phyloP scores from a whole-genome alignment of 2,888 invertebrate species.

The Andrena camellia region DNA sequence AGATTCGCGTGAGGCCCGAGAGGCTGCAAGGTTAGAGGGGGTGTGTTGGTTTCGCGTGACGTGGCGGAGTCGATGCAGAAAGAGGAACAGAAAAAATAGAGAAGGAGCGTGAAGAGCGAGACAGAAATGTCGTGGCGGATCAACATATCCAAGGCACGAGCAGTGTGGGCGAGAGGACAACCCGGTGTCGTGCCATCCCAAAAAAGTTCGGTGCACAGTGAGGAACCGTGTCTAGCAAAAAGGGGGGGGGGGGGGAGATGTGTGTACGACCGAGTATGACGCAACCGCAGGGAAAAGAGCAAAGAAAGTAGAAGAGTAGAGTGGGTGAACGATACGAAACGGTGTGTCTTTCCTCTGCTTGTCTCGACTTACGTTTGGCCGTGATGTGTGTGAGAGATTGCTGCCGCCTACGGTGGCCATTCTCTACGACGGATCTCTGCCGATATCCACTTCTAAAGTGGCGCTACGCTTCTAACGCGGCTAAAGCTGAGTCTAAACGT shows the following conservation, averaged over 20 bases:
- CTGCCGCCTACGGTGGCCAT: constrained; percentile 25
- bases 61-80: constrained; percentile 41
- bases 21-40: constrained; percentile 4
- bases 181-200: constrained; percentile 4
- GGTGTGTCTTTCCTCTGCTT: constrained; percentile 5
- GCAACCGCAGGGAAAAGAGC: neutral
- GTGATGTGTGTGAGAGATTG: constrained; percentile 30
- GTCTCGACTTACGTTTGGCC: constrained; percentile 45
- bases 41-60: constrained; percentile 26
- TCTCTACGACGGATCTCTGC: constrained; percentile 27
- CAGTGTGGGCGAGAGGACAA: constrained; percentile 9
- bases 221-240: constrained; percentile 27
- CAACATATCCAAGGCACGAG: constrained; percentile 42
- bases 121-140: neutral
- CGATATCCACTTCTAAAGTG: constrained; percentile 11
- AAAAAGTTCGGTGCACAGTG: constrained; percentile 29
- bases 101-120: constrained; percentile 6
- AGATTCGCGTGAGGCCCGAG: constrained; percentile 31
- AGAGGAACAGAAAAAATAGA: neutral
- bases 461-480: constrained; percentile 25
- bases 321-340: constrained; percentile 6
- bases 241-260: neutral
- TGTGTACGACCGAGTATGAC: constrained; percentile 8
- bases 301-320: constrained; percentile 11
- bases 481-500: constrained; percentile 26